Conservation (phyloP, 2,797 vertebrate genomes). For the Microctenopoma lineatum region DNA sequence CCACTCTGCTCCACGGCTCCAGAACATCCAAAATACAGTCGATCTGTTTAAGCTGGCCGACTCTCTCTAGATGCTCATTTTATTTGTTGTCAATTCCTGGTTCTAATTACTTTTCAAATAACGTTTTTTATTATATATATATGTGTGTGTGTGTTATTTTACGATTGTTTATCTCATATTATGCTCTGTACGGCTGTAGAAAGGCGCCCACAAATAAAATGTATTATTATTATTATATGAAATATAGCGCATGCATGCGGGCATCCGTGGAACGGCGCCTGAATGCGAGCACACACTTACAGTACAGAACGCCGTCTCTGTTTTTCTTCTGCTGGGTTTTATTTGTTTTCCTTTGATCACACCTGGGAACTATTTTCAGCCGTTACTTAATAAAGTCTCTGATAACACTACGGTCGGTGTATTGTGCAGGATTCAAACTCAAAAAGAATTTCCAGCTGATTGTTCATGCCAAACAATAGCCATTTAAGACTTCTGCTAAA, state of each 20-base stretch:
- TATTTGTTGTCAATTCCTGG: too few species aligned
- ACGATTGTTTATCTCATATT: too few species aligned
- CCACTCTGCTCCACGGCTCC: too few species aligned
- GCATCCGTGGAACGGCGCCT: not conserved
- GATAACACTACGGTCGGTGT: slow-evolving; percentile 42
- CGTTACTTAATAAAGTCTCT: slow-evolving; percentile 40
- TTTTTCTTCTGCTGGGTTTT: not conserved
- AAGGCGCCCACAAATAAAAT: too few species aligned
- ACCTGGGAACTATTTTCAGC: slow-evolving; percentile 14
- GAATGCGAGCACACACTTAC: not conserved
- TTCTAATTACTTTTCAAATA: too few species aligned
- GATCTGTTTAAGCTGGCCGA: too few species aligned
- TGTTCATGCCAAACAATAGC: slow-evolving; percentile 60
- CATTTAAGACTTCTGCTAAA: slow-evolving; percentile 41
- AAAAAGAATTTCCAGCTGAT: slow-evolving; percentile 53
- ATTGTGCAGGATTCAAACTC: slow-evolving; percentile 38
- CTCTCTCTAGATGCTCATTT: too few species aligned
- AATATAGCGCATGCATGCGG: not conserved
- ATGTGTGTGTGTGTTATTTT: too few species aligned
- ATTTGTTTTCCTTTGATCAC: slow-evolving; percentile 15
- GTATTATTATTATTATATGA: too few species aligned
- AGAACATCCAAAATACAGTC: too few species aligned
- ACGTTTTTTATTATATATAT: too few species aligned
- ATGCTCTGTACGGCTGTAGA: too few species aligned
- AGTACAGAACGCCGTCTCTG: not conserved